These are phyloP conservation scores for Halcyon badia DNA, from an alignment of 2,797 vertebrate species.

Conservation along the genomic window DNA sequence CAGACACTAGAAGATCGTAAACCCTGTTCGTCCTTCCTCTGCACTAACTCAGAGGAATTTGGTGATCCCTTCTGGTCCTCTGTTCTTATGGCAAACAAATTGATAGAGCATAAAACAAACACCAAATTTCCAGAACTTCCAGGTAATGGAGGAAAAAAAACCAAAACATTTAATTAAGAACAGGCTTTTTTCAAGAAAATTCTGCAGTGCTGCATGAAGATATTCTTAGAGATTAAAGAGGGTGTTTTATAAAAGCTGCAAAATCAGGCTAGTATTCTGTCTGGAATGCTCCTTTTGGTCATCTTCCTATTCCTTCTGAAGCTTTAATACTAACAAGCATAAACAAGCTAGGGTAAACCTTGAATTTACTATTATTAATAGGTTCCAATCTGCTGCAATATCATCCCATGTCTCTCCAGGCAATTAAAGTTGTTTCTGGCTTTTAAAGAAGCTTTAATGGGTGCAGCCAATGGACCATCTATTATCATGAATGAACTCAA, in stretches of 20 bases:
- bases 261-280: neutral
- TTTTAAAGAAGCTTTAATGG: constrained; percentile 73
- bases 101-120: neutral
- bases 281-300: constrained; percentile 42
- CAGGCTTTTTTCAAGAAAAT: neutral
- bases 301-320: constrained; percentile 18
- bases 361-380: constrained; percentile 71
- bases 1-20: neutral
- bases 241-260: constrained; percentile 4
- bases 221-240: neutral
- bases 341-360: constrained; percentile 50
- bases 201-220: neutral
- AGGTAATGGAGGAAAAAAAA: constrained; percentile 2
- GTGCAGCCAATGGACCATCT: constrained; percentile 70
- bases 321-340: constrained; percentile 45
- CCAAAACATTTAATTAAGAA: neutral
- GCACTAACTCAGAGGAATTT: neutral
- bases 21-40: neutral
- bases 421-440: constrained; percentile 71
- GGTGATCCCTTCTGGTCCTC: neutral
- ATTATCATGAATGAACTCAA: constrained; percentile 76
- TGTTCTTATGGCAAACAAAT: neutral
- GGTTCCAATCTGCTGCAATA: constrained; percentile 46
- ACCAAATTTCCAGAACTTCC: neutral
- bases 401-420: constrained; percentile 49